These are phyloP conservation scores for Lasioglossum zephyrum DNA, from an alignment of 2,888 invertebrate genomes.

Conservation along the genomic window DNA sequence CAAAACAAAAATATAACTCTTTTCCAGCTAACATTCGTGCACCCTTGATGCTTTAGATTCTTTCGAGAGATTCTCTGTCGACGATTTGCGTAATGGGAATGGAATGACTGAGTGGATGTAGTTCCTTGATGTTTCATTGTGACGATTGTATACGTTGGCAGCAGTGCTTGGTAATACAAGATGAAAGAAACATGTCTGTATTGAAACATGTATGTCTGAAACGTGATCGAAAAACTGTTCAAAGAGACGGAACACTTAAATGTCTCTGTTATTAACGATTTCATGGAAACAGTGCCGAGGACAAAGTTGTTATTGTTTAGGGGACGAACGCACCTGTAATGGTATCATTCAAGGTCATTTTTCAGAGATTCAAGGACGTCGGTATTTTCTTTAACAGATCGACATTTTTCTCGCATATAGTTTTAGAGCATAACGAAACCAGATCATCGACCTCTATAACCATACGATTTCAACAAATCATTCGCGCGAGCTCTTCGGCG, in stretches of 20 bases:
- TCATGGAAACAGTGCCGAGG: too few species aligned
- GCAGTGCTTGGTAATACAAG: not conserved
- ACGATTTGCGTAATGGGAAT: not conserved
- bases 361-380: too few species aligned
- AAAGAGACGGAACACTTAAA: not conserved
- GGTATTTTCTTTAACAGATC: too few species aligned
- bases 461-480: not conserved
- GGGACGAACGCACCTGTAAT: too few species aligned
- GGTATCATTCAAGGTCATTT: too few species aligned
- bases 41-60: not conserved
- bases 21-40: not conserved
- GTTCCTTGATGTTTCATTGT: not conserved
- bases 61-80: not conserved
- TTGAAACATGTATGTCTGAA: too few species aligned
- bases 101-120: not conserved
- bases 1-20: not conserved
- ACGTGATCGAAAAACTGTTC: too few species aligned
- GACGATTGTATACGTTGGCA: not conserved
- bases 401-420: not conserved
- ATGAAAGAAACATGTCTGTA: not conserved
- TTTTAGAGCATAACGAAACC: not conserved
- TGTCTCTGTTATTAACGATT: not conserved
- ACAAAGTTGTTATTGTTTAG: too few species aligned
- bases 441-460: not conserved
- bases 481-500: not conserved